Base-by-base conservation (phyloP, 2,888 invertebrate species). In the Megaustenia siamemsis region DNA sequence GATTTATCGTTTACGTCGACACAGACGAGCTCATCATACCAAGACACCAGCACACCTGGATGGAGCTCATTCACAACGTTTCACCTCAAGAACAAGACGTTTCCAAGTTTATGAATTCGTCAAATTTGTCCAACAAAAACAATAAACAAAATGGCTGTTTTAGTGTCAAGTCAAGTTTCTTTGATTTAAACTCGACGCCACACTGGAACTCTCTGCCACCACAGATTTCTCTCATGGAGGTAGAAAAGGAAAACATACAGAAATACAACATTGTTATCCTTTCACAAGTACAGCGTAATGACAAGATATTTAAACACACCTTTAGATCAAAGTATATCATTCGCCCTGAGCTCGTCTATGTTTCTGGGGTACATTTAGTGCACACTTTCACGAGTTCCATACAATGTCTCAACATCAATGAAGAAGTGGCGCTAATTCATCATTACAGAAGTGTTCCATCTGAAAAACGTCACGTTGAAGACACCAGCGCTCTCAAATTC, bases 21-120 rank as follows among this genome's bases (percentile, higher is more conserved):
- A 63, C 82, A 15, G 82, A 82, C 35, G 82, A 82, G 35, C 18
- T 76, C 1, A 45, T 82, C 12, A 66, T 82, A 6, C 82, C 82
- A 40, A 38, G 49, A 24, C 28, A 66, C 10, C 75, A 82, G 18
- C 1, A 5, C 35, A 82, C 10, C 35, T 82, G 82, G 82, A 43
- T 45, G 28, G 73, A 73, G 32, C 5, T 79, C 2, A 43, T 79
- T 1, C 1, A 32, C 38, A 38, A 0, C n/a, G n/a, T 24, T 35
- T 73, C 73, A 32, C 49, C 73, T 32, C 18, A 79, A 66, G 68
- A 79, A 21, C 1, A 1, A 32, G 68, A 66, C 45, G 40, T 56
- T 38, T 60, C 56, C n/a, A 40, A 0, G 15, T 60, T 60, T 10
- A 15, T 24, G 10, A 35, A 35, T 32, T 40, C 56, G 21, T 56